These are phyloP conservation scores for Amazona guildingii DNA, from an alignment of 2,113 vertebrate genomes.

Conservation along the genomic window DNA sequence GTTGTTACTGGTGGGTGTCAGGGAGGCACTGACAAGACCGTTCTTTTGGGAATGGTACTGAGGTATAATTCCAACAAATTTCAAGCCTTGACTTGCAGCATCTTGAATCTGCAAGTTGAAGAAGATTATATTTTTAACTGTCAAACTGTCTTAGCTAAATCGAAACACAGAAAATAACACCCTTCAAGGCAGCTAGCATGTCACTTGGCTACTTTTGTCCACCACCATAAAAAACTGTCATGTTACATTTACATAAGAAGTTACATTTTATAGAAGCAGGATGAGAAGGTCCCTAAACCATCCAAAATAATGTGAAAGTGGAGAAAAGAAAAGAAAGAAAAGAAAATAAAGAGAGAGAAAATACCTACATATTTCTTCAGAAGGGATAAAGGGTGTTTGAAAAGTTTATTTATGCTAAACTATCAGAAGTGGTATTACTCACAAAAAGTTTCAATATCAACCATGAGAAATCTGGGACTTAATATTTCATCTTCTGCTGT, in stretches of 20 bases:
- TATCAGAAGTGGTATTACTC: not conserved
- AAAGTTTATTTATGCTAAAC: not conserved
- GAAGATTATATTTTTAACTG: constrained; percentile 65
- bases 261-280: not conserved
- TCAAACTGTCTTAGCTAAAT: constrained; percentile 45
- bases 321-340: rapidly evolving
- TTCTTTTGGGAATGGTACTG: constrained; percentile 75
- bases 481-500: not conserved
- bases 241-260: not conserved
- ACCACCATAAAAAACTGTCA: constrained; percentile 9
- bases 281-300: not conserved
- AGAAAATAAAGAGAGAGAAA: not conserved
- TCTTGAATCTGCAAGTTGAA: constrained; percentile 89
- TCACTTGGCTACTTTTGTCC: constrained; percentile 44
- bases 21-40: constrained; percentile 61
- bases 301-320: not conserved
- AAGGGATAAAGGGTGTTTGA: not conserved
- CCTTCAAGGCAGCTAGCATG: not conserved
- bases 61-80: constrained; percentile 91
- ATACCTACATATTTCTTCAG: not conserved
- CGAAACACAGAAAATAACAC: constrained; percentile 52
- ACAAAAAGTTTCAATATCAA: not conserved
- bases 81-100: constrained; percentile 89
- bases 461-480: not conserved
- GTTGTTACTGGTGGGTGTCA: constrained; percentile 75